Conservation (phyloP, 1,140 invertebrate genomes). For the Homalodisca vitripennis region DNA sequence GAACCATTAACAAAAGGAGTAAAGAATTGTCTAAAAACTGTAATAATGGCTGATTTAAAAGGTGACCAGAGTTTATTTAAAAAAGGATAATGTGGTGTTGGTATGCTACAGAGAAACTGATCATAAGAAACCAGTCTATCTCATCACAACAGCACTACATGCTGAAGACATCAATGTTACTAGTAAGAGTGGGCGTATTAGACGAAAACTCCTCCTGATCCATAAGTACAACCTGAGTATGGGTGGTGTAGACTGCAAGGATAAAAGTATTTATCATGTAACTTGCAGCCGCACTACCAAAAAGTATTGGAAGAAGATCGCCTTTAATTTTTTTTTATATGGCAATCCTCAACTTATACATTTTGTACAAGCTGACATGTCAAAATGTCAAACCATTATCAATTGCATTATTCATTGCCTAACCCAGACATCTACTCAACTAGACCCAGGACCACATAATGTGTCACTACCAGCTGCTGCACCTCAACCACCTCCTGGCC, state of each 20-base stretch:
- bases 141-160: constrained; percentile 14
- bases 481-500: not conserved
- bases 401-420: not conserved
- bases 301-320: constrained; percentile 29
- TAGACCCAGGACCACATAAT: not conserved
- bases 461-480: not conserved
- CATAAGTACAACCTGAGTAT: constrained; percentile 28
- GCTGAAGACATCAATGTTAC: constrained; percentile 12
- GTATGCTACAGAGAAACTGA: constrained; percentile 13
- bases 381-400: not conserved
- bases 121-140: constrained; percentile 26
- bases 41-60: constrained; percentile 7
- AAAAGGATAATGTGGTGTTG: constrained; percentile 8
- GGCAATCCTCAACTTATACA: constrained; percentile 12
- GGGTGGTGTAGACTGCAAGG: constrained; percentile 27
- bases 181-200: constrained; percentile 7
- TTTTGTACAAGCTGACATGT: constrained; percentile 17
- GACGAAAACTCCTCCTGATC: constrained; percentile 17
- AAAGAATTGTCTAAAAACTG: constrained; percentile 26
- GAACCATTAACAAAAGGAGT: constrained; percentile 29
- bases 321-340: constrained; percentile 21
- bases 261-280: constrained; percentile 28
- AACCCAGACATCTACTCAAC: not conserved
- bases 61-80: constrained; percentile 11
- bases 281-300: constrained; percentile 17